phyloP scores from a whole-genome alignment of 2,888 invertebrate genomes.

The Hemistola chrysoprasaria region DNA sequence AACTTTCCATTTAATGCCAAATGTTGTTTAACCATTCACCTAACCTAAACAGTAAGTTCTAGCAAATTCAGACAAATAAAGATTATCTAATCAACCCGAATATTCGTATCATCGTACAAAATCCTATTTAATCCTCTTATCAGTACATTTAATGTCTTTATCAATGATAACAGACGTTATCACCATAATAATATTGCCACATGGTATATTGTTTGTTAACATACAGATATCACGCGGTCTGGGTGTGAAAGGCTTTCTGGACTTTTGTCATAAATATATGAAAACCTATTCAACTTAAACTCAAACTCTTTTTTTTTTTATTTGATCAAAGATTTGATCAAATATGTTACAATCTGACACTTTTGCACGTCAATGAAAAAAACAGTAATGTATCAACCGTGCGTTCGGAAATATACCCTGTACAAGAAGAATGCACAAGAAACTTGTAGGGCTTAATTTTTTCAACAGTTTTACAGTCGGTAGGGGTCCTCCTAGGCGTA shows the following conservation, averaged over 20 bases:
- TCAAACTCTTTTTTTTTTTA: too few relatives aligned
- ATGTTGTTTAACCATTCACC: slow-evolving; percentile 6
- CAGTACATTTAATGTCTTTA: slow-evolving; percentile 36
- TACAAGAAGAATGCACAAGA: too few relatives aligned
- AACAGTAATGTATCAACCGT: too few relatives aligned
- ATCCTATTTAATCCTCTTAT: slow-evolving; percentile 34
- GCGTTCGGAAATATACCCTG: too few relatives aligned
- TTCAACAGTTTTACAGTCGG: too few relatives aligned
- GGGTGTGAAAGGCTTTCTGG: slow-evolving; percentile 1
- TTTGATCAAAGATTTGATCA: too few relatives aligned
- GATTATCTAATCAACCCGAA: slow-evolving; percentile 30
- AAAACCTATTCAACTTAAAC: too few relatives aligned
- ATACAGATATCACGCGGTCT: slow-evolving; percentile 10
- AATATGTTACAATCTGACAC: too few relatives aligned
- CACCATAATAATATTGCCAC: slow-evolving; percentile 34
- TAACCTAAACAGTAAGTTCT: slow-evolving; percentile 5
- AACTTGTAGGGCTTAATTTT: too few relatives aligned
- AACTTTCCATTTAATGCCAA: slow-evolving; percentile 1
- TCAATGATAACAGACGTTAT: slow-evolving; percentile 30
- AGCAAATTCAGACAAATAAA: slow-evolving; percentile 6
- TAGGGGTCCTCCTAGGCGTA: too few relatives aligned
- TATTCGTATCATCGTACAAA: slow-evolving; percentile 11
- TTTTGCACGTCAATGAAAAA: too few relatives aligned
- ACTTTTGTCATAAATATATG: neutral
- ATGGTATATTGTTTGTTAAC: slow-evolving; percentile 29